Evolutionary conservation across 2,113 vertebrate species (phyloP), one percentile per base, ranked within the genome.

Genomic region (Limanda limanda): DNA sequence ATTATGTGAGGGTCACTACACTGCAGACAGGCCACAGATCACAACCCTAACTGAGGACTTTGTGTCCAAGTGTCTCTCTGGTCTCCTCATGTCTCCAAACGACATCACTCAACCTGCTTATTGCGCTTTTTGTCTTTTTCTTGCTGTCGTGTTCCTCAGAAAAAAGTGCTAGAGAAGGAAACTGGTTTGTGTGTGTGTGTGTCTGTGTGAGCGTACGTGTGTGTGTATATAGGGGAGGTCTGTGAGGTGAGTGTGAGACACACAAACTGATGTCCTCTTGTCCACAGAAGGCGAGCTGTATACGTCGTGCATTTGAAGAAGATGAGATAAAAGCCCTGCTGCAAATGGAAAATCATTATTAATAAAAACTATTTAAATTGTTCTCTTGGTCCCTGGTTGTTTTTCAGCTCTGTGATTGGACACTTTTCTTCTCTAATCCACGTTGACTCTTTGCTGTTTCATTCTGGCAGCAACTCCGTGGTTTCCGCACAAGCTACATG

Each of bases 201-300:
- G 88, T 80, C 86, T 73, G 78, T 60, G 68, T 60, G 24, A 66
- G 59, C 57, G 27, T 67, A 87, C 67, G 67, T 74, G 82, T 84
- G 84, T 24, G 25, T 18, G 71, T 79, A 84, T 74, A 48, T 75
- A 59, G 62, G 20, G 68, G 86, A 88, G 90, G 88, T 88, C 67
- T 91, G 86, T 92, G 91, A 91, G 87, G 91, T 92, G 87, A 79
- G 89, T 76, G 76, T 61, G 74, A 66, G 62, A 78, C 71, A 86
- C 83, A 84, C 78, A 88, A 91, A 89, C 89, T 88, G 94, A 94
- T 89, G 88, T 92, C 90, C 90, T 94, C 92, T 90, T 83, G 84
- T 90, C 75, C 81, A 73, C 80, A 62, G 60, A 89, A 89, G 78
- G 81, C 75, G 14, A 59, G 84, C 88, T 93, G 90, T 94, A 78